Base-by-base conservation (phyloP, 2,113 vertebrate genomes). In the Mixornis gularis region DNA sequence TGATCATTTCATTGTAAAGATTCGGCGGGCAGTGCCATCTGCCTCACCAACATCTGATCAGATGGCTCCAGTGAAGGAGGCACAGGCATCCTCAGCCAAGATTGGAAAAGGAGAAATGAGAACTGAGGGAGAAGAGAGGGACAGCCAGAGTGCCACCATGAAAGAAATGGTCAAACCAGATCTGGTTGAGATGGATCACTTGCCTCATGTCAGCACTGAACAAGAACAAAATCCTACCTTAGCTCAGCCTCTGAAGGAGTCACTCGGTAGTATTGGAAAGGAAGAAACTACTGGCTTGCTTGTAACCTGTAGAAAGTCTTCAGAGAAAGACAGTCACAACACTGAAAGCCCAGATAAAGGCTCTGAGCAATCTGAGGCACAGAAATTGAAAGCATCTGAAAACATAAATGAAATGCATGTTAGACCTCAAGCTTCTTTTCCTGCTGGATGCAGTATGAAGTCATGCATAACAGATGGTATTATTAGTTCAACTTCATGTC, bases 1-100 rank as follows among this genome's bases (percentile, higher is more conserved):
- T 1, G 99, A 99, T 88, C 99, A 99, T 84, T 99, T 99, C 60
- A 98, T 99, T 59, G 97, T 99, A 12, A 99, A 99, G 96, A 99
- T 99, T 34, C 98, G 98, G 20, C 98, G 98, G 64, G 96, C 98
- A 0, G 69, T 96, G 69, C 97, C 98, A 0, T 94, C 97, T 80
- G 5, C 77, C 7, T 89, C 96, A 7, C 66, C 89, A 44, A 30
- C 44, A 32, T 76, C 92, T 71, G 94, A 96, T 56, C 96, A 95
- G 13, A 36, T 70, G 60, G 32, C n/a, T 59, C 29, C 69, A 24
- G 30, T 73, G 89, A 92, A 95, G 56, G 95, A 97, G 13, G 56
- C 38, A 1, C 21, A 78, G 41, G 25, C 62, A 38, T 90, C 91
- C 80, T 92, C 93, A 63, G 17, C 78, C 17, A 91, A n/a, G 76